A percentile compares a stretch with the other conserved stretches of the same genome.
Conservation (phyloP, 1,140 invertebrate genomes). For the Eubasilissa regina region DNA sequence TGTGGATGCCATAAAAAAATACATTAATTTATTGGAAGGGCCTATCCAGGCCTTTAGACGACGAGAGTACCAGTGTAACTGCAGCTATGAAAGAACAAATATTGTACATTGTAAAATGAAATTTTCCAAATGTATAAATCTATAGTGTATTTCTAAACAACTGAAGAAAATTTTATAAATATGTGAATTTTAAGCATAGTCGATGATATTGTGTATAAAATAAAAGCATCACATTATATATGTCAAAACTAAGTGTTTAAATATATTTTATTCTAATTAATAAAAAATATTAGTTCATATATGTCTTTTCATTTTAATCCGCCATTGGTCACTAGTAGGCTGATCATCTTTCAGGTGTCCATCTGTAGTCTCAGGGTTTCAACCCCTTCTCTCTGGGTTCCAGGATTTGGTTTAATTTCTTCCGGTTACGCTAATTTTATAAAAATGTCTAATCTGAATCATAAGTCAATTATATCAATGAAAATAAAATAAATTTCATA, state of each 20-base stretch:
- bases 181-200: constrained; percentile 58
- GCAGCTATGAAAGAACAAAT: constrained; percentile 29
- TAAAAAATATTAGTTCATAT: constrained; percentile 51
- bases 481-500: too few species aligned
- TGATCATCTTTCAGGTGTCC: too few species aligned
- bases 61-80: not conserved
- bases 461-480: too few species aligned
- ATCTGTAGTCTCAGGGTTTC: too few species aligned
- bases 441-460: too few species aligned
- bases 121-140: constrained; percentile 44
- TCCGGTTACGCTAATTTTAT: too few species aligned
- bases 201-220: constrained; percentile 58
- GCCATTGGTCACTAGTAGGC: too few species aligned
- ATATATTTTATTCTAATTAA: constrained; percentile 61
- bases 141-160: constrained; percentile 43
- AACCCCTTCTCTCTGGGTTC: too few species aligned
- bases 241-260: constrained; percentile 60
- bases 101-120: constrained; percentile 44
- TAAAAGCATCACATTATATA: constrained; percentile 56
- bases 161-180: constrained; percentile 51
- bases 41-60: not conserved
- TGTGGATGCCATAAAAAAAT: constrained; percentile 12
- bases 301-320: constrained; percentile 7
- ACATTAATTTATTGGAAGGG: constrained; percentile 4
- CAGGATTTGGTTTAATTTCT: too few species aligned